These are phyloP conservation scores for Eristalis pertinax DNA, from an alignment of 2,888 invertebrate species.

Conservation along the genomic window DNA sequence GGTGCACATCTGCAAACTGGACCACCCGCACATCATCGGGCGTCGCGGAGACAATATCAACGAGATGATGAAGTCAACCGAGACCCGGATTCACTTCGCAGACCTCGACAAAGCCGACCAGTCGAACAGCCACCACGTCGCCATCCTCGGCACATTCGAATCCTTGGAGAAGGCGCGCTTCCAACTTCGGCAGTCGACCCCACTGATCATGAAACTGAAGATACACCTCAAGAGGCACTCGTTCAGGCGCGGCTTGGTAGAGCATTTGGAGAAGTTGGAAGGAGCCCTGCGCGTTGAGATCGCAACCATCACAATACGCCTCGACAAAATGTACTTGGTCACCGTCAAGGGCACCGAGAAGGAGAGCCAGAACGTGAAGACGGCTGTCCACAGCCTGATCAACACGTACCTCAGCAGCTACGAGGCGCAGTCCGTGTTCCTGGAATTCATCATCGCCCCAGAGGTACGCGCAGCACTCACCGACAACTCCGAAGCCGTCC, in stretches of 20 bases:
- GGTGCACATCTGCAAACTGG: constrained; percentile 98
- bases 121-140: constrained; percentile 98
- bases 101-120: constrained; percentile 82
- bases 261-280: constrained; percentile 91
- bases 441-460: constrained; percentile 52
- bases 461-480: neutral
- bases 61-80: constrained; percentile 95
- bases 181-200: constrained; percentile 93
- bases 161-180: constrained; percentile 94
- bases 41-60: constrained; percentile 87
- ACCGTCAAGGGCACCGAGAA: constrained; percentile 95
- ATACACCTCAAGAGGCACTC: constrained; percentile 89
- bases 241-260: constrained; percentile 87
- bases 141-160: constrained; percentile 94
- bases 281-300: constrained; percentile 93
- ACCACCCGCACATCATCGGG: constrained; percentile 99
- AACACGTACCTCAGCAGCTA: constrained; percentile 81
- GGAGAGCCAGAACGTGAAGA: constrained; percentile 92
- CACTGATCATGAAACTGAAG: constrained; percentile 95
- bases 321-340: constrained; percentile 83
- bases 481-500: neutral
- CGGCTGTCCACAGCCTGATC: constrained; percentile 91
- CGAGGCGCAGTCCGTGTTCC: constrained; percentile 90
- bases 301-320: constrained; percentile 89
- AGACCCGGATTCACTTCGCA: constrained; percentile 99